phyloP scores from a whole-genome alignment of 2,797 vertebrate species.

The Simalia tracyae region DNA sequence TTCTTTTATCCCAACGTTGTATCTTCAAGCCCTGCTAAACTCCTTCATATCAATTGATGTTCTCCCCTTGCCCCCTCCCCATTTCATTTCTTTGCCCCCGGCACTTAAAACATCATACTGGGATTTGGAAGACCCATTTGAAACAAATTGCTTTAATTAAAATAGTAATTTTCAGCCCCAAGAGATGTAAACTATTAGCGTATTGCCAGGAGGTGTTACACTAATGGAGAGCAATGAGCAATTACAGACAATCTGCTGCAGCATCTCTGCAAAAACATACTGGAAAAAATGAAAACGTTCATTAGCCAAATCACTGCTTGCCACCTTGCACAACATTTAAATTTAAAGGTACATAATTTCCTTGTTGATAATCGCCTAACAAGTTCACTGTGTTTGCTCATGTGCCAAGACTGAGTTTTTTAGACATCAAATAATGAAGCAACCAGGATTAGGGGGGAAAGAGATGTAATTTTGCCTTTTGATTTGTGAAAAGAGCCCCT shows the following conservation, averaged over 20 bases:
- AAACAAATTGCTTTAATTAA: slow-evolving; percentile 74
- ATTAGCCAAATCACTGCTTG: slow-evolving; percentile 18
- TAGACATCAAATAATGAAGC: background rate
- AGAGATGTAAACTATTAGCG: slow-evolving; percentile 67
- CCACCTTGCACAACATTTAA: background rate
- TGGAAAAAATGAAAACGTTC: slow-evolving; percentile 31
- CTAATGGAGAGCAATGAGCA: slow-evolving; percentile 64
- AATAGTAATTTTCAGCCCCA: slow-evolving; percentile 63
- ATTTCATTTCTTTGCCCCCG: slow-evolving; percentile 39
- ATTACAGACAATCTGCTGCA: slow-evolving; percentile 58
- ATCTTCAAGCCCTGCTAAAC: background rate
- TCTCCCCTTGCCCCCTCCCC: slow-evolving; percentile 7
- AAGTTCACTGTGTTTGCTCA: background rate
- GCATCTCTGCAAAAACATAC: background rate
- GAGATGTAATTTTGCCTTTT: background rate
- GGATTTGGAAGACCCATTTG: slow-evolving; percentile 57
- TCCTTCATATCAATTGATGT: background rate
- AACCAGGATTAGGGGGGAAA: background rate
- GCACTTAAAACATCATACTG: slow-evolving; percentile 42
- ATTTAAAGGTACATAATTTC: background rate
- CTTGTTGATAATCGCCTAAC: slow-evolving; percentile 8
- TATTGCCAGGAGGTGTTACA: slow-evolving; percentile 60
- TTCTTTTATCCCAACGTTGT: background rate
- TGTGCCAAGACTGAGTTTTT: background rate
- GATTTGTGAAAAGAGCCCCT: background rate